Evolutionary conservation across 2,113 vertebrate genomes (phyloP).

Genomic region (Colistium nudipinnis): DNA sequence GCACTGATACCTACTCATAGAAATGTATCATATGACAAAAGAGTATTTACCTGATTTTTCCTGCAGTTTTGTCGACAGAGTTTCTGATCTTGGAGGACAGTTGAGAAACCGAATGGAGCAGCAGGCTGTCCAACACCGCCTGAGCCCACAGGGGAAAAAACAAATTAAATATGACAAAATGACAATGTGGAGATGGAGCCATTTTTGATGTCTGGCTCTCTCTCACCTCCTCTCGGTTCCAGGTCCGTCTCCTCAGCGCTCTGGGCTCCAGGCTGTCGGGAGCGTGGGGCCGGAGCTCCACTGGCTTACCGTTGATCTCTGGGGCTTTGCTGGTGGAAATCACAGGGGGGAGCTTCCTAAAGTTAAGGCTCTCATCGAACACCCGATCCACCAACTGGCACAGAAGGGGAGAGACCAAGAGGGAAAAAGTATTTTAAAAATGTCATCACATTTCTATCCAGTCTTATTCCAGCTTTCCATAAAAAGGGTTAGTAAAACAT

Average conservation of each 20-base stretch:
- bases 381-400: slow-evolving; percentile 94
- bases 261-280: slow-evolving; percentile 89
- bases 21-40: background rate
- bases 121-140: slow-evolving; percentile 95
- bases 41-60: slow-evolving; percentile 91
- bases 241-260: slow-evolving; percentile 94
- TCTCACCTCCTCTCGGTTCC: slow-evolving; percentile 98
- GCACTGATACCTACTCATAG: background rate
- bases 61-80: slow-evolving; percentile 94
- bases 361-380: slow-evolving; percentile 99
- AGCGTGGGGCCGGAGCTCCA: slow-evolving; percentile 86
- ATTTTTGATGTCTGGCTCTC: background rate
- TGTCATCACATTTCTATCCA: background rate
- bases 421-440: background rate
- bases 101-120: slow-evolving; percentile 94
- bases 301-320: slow-evolving; percentile 88
- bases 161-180: background rate
- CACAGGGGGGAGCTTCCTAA: slow-evolving; percentile 94
- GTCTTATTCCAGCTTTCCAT: background rate
- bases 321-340: slow-evolving; percentile 87
- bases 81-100: slow-evolving; percentile 95
- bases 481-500: slow-evolving; percentile 6
- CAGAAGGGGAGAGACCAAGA: background rate
- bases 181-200: background rate
- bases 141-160: slow-evolving; percentile 57